Evolutionary conservation across 2,888 invertebrate species (phyloP).

Genomic region (Prostheceraeus crozeri): DNA sequence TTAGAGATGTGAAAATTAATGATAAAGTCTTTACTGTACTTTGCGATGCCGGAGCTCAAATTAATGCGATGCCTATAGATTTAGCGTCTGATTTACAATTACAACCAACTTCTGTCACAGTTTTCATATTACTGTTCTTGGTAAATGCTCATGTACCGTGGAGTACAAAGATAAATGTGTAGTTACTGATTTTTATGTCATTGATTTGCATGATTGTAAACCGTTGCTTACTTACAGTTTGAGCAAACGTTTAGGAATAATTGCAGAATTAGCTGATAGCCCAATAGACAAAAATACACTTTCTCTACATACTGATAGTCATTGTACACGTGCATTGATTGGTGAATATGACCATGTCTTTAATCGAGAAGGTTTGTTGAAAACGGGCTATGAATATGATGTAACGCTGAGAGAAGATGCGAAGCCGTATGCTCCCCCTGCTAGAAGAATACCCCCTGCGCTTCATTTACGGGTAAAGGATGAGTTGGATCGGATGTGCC

Average conservation of each 20-base stretch:
- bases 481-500: neutral
- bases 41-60: too few species aligned
- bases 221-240: neutral
- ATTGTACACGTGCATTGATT: too few species aligned
- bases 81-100: too few species aligned
- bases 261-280: neutral
- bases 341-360: neutral
- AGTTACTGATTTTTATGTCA: neutral
- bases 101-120: too few species aligned
- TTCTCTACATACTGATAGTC: too few species aligned
- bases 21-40: too few species aligned
- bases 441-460: neutral
- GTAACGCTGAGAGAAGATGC: neutral
- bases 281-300: neutral
- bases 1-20: too few species aligned
- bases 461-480: neutral
- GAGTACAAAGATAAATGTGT: neutral
- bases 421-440: neutral
- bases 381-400: neutral
- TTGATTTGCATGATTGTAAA: neutral
- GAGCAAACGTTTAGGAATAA: neutral
- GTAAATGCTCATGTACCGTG: conserved; percentile 5
- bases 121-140: neutral
- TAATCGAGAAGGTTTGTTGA: neutral
- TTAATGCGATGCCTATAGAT: too few species aligned